Conservation (phyloP, 2,888 invertebrate species). For the Epinotia bilunana region DNA sequence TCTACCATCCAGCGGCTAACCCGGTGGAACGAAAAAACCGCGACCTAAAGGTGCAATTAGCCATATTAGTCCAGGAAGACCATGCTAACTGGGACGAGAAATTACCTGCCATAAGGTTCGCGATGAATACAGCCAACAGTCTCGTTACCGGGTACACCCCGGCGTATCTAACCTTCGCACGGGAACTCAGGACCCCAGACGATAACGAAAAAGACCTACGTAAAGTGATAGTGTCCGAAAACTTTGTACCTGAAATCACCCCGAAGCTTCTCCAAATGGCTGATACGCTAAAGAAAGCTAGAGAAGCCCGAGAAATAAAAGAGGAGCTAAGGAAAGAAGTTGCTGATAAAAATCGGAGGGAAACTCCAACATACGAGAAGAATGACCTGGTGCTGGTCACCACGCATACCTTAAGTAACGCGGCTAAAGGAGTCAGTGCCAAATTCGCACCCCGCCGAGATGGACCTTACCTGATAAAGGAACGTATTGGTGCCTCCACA, state of each 20-base stretch:
- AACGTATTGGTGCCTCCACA: neutral
- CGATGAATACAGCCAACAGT: too few relatives aligned
- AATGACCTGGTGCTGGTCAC: neutral
- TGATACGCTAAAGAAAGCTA: conserved; percentile 6
- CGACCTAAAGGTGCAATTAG: conserved; percentile 48
- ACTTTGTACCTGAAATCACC: neutral
- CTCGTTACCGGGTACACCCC: too few relatives aligned
- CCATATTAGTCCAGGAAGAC: too few relatives aligned
- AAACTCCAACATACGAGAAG: neutral
- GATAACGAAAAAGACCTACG: too few relatives aligned
- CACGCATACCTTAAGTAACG: too few relatives aligned
- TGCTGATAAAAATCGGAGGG: neutral
- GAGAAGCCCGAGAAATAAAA: conserved; percentile 6
- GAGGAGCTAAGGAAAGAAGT: neutral
- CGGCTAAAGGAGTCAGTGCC: conserved; percentile 1
- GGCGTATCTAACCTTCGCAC: too few relatives aligned
- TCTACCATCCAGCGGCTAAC: conserved; percentile 56
- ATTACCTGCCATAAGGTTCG: too few relatives aligned
- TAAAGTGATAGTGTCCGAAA: too few relatives aligned
- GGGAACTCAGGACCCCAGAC: too few relatives aligned
- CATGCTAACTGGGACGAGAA: too few relatives aligned
- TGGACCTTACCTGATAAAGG: conserved; percentile 7
- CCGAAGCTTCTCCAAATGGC: conserved; percentile 12
- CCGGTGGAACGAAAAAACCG: conserved; percentile 57
- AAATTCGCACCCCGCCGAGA: conserved; percentile 17